Evolutionary conservation across 2,113 vertebrate species (phyloP), one percentile per base, ranked within the genome.

Genomic region (Cercopithecus mona): DNA sequence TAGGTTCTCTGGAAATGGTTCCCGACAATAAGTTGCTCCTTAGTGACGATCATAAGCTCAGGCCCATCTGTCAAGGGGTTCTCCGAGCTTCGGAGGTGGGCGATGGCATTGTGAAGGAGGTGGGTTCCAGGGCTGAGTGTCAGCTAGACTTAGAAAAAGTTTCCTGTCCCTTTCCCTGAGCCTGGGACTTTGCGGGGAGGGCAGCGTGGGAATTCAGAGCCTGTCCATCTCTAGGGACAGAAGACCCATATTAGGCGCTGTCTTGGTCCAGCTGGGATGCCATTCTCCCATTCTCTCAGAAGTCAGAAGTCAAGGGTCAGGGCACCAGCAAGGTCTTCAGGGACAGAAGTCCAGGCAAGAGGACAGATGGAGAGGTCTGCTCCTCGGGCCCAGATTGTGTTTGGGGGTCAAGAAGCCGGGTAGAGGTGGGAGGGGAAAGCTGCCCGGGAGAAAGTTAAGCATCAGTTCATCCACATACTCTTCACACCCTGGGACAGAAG

Each of bases 201-300:
- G 55, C 52, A 83, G 17, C n/a, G 6, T 95, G 94, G 88, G 90
- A 96, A 93, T 43, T 73, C 1, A 38, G 55, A 96, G 85, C 59
- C 80, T 80, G 43, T 70, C 66, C 18, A 22, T 88, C 96, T 66
- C 92, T 78, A 78, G 95, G 72, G 96, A 96, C 64, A 55, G 66
- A 90, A 92, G 85, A 94, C 75, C 92, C 92, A 92, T 95, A 97
- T 97, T 88, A 95, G 84, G 93, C n/a, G 6, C 66, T 97, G 32
- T 92, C 92, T 93, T 64, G 64, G 73, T 88, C 80, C 59, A 90
- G 84, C 88, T 86, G 76, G 88, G 80, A 93, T 85, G 84, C 76
- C 90, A 83, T 90, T 92, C 81, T 84, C 84, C 52, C 32, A 55
- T 88, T 96, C 18, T 92, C 25, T 68, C 93, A 73, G 75, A 90